Evolutionary conservation across 2,113 vertebrate genomes (phyloP), one percentile per base, ranked within the genome.

Genomic region (Copsychus sechellarum): DNA sequence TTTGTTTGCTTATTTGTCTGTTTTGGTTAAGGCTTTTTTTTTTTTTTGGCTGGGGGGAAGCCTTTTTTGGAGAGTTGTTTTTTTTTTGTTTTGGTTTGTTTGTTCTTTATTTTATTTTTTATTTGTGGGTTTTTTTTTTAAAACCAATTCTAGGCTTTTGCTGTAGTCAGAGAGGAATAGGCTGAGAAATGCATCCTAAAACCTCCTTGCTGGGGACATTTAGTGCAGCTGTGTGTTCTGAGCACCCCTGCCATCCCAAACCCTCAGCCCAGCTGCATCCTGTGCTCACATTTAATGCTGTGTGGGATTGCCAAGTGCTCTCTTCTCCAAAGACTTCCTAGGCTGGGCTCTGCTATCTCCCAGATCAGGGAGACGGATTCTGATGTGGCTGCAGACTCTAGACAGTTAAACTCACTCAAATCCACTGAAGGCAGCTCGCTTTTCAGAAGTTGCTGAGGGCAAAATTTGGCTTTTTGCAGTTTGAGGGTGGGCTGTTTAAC

Each of bases 401-500:
- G 93, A 97, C 94, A 95, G 88, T 93, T 92, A 96, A 96, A 92
- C 80, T 81, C 86, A 60, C 93, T 86, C 76, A 90, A 92, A 92
- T 94, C 43, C 92, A 94, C 90, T 78, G 92, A 90, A 96, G 93
- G 94, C 93, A 90, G 48, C 87, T 73, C 45, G 82, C 88, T 93
- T 92, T 93, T 47, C 94, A 94, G 54, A 93, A 93, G 92, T 88
- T 80, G 95, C 95, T 94, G 48, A 95, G 79, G 94, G 93, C 90
- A 36, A 95, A 93, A 95, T 95, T 78, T 78, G 85, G 76, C 92
- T 90, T 95, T 88, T 84, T 90, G 80, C 90, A 95, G 93, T 95
- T 90, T 92, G 93, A 97, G 95, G 95, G 94, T 96, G 95, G 95
- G 95, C 93, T 96, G 95, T 94, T 94, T 81, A 93, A 93, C 60